phyloP scores from a whole-genome alignment of 2,113 vertebrate genomes.

The Mungos mungo region DNA sequence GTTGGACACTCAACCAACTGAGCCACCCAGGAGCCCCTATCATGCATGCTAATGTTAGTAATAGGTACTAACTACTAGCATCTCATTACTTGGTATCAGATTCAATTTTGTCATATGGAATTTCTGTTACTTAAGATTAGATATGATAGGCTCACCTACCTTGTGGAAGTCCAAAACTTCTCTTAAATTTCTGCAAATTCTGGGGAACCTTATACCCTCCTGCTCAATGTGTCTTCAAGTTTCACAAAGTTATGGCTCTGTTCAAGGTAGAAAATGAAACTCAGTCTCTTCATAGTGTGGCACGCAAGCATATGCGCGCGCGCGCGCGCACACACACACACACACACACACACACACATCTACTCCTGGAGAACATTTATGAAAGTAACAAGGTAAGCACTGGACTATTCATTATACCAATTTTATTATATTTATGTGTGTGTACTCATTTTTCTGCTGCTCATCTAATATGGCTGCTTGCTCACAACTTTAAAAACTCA shows the following conservation, averaged over 20 bases:
- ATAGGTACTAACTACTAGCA: not conserved
- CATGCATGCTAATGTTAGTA: not conserved
- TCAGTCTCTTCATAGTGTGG: not conserved
- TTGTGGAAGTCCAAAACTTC: not conserved
- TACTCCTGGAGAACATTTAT: not conserved
- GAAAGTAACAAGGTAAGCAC: not conserved
- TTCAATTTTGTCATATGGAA: not conserved
- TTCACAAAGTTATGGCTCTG: not conserved
- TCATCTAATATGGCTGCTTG: not conserved
- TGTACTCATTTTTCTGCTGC: not conserved
- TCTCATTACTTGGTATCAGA: not conserved
- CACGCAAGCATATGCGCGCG: not conserved
- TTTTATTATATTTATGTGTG: not conserved
- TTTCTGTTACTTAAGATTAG: constrained; percentile 30
- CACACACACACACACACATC: not conserved
- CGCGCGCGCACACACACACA: too few species aligned
- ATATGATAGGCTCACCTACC: not conserved
- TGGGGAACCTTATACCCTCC: not conserved
- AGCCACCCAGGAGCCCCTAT: not conserved
- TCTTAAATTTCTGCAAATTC: not conserved
- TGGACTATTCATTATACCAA: not conserved
- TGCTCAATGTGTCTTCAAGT: not conserved
- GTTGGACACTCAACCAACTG: too few species aligned
- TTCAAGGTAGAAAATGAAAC: not conserved
- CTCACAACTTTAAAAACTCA: not conserved